These are phyloP conservation scores for Paracentrotus lividus DNA, from an alignment of 53 echinoderm and acorn worm genomes.

Conservation along the genomic window DNA sequence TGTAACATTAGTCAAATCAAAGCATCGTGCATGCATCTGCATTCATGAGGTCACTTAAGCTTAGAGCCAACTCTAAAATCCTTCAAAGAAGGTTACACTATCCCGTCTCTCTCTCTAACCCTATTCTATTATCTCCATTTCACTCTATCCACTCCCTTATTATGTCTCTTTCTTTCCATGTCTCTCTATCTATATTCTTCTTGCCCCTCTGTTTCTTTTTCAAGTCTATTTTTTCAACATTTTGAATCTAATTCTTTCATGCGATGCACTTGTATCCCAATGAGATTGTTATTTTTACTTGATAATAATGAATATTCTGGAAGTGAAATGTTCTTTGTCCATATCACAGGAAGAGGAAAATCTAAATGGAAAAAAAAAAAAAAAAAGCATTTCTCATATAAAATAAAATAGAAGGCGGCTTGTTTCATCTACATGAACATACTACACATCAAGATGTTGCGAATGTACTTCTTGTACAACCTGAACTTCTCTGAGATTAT, in stretches of 20 bases:
- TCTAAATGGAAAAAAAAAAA: not conserved
- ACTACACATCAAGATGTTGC: not conserved
- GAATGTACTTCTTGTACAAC: not conserved
- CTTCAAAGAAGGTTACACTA: slow-evolving; percentile 4
- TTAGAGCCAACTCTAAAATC: not conserved
- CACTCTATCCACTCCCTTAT: not conserved
- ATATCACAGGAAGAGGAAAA: too few species aligned
- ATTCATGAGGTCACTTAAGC: slow-evolving; percentile 68
- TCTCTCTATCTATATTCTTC: not conserved
- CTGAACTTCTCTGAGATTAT: not conserved
- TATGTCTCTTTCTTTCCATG: not conserved
- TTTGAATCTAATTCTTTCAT: too few species aligned
- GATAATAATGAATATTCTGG: not conserved
- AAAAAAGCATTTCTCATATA: too few species aligned
- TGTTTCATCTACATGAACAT: too few species aligned
- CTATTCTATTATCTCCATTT: slow-evolving; percentile 29
- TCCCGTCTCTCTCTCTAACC: slow-evolving; percentile 10
- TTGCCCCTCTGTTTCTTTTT: not conserved
- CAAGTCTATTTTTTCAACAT: too few species aligned
- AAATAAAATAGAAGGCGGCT: too few species aligned
- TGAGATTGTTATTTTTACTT: too few species aligned
- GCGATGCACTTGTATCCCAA: too few species aligned
- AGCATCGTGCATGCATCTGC: slow-evolving; percentile 66
- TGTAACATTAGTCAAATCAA: slow-evolving; percentile 38
- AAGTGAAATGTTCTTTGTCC: too few species aligned